phyloP scores from a whole-genome alignment of 2,113 vertebrate species.

The Aspiorhynchus laticeps region DNA sequence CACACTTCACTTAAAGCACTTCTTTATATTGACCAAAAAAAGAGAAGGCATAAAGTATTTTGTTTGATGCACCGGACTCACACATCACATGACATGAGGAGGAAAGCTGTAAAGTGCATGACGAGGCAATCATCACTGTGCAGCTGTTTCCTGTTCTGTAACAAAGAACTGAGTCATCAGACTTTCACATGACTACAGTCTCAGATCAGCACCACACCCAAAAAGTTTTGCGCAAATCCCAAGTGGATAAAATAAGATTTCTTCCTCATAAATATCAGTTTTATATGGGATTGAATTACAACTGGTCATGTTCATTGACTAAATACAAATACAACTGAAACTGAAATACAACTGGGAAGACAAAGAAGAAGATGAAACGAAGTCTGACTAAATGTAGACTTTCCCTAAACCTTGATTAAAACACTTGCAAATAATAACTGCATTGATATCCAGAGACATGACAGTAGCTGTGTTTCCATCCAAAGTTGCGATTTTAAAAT shows the following conservation, averaged over 20 bases:
- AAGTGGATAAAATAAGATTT: background rate
- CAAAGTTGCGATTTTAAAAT: no score
- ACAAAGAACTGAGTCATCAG: background rate
- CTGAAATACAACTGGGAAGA: background rate
- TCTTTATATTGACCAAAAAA: background rate
- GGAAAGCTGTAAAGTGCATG: background rate
- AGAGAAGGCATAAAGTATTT: background rate
- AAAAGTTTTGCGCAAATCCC: background rate
- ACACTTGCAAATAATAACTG: background rate
- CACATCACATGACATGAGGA: no score
- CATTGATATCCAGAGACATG: background rate
- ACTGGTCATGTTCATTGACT: background rate
- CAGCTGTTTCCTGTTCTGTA: background rate
- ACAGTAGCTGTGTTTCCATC: background rate
- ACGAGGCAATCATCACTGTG: background rate
- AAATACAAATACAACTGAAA: background rate
- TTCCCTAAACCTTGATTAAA: background rate
- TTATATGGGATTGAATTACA: background rate
- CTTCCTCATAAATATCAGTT: background rate
- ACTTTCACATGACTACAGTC: constrained; percentile 1
- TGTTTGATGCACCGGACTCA: background rate
- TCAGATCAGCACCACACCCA: background rate
- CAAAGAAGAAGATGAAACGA: background rate
- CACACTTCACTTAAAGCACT: background rate
- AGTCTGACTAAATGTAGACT: background rate